Conservation (phyloP, 2,888 invertebrate species). For the Carpatolechia fugitivella region DNA sequence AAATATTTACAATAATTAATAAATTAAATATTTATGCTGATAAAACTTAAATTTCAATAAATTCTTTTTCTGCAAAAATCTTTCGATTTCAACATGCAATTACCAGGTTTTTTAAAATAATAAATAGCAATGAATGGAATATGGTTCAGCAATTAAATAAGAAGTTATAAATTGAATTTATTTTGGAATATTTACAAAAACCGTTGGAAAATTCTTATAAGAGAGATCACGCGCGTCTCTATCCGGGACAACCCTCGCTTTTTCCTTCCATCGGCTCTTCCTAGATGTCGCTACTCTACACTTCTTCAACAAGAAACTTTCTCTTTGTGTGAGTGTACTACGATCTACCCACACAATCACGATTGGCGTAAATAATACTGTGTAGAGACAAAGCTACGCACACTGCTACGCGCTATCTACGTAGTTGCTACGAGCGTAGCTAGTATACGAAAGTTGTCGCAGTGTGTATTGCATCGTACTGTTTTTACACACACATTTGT, state of each 20-base stretch:
- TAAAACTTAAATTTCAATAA: no score
- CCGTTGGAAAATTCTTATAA: not conserved
- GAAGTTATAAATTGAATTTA: no score
- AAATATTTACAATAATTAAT: no score
- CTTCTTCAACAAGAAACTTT: constrained; percentile 48
- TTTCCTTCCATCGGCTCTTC: constrained; percentile 37
- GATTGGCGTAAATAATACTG: constrained; percentile 23
- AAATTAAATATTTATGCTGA: no score
- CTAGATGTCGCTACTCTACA: constrained; percentile 66
- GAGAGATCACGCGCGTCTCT: constrained; percentile 39
- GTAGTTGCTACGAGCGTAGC: constrained; percentile 16
- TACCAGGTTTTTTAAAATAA: no score
- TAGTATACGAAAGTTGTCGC: not conserved
- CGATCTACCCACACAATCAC: constrained; percentile 35
- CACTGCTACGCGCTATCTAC: constrained; percentile 23
- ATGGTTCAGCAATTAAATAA: no score
- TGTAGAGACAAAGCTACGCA: constrained; percentile 38
- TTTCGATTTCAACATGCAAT: no score
- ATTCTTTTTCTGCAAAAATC: no score
- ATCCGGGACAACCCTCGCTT: constrained; percentile 36
- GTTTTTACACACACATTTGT: not conserved
- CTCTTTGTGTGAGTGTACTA: constrained; percentile 39
- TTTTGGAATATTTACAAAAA: no score
- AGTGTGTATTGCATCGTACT: constrained; percentile 15
- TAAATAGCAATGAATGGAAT: no score